Evolutionary conservation across 2,113 vertebrate genomes (phyloP).

Genomic region (Ramphastos sulfuratus): DNA sequence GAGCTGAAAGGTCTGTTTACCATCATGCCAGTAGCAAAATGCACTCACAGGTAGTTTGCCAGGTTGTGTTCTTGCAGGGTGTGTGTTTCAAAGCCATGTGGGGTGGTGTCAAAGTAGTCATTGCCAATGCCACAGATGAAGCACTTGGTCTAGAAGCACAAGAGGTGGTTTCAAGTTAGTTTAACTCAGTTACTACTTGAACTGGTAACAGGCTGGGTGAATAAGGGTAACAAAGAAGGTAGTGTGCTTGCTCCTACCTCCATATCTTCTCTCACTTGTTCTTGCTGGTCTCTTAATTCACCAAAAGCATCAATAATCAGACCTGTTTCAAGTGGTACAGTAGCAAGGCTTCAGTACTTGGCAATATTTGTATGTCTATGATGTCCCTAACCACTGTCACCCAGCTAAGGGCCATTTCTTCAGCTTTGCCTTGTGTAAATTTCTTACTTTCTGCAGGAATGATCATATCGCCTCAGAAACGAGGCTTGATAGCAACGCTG

Average conservation of each 20-base stretch:
- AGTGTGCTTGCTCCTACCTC: conserved; percentile 80
- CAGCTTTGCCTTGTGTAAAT: not conserved
- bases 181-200: not conserved
- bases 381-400: not conserved
- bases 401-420: not conserved
- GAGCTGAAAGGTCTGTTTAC: not conserved
- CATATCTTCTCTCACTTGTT: conserved; percentile 98
- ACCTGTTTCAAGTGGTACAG: conserved; percentile 77
- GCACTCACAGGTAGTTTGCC: conserved; percentile 98
- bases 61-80: conserved; percentile 99
- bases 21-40: not conserved
- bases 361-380: not conserved
- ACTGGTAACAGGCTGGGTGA: not conserved
- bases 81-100: conserved; percentile 97
- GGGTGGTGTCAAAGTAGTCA: conserved; percentile 97
- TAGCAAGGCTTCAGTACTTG: not conserved
- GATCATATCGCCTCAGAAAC: not conserved
- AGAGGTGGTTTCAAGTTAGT: not conserved
- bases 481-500: not conserved
- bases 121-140: conserved; percentile 99
- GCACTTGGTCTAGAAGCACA: conserved; percentile 90
- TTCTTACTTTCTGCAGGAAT: not conserved
- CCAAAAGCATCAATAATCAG: conserved; percentile 98
- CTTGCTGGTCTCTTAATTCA: conserved; percentile 97
- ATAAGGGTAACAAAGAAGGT: not conserved